These are phyloP conservation scores for Drosophila testacea DNA, from an alignment of 2,888 invertebrate genomes.

Conservation along the genomic window DNA sequence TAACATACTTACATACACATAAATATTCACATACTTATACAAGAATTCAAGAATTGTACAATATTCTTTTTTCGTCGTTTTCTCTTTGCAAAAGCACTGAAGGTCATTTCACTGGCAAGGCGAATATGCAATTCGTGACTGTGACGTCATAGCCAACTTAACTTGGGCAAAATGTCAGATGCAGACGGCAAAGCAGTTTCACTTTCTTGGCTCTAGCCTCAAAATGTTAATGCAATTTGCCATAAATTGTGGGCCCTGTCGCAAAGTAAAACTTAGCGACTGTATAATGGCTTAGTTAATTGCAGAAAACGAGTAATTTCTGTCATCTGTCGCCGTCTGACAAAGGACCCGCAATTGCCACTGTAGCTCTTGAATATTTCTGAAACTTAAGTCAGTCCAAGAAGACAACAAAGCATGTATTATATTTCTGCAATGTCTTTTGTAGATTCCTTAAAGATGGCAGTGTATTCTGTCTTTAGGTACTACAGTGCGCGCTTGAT, in stretches of 20 bases:
- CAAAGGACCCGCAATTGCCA: slow-evolving; percentile 5
- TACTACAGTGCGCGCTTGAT: background rate
- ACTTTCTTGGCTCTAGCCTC: slow-evolving; percentile 10
- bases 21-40: background rate
- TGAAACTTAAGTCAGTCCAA: background rate
- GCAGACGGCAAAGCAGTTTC: slow-evolving; percentile 11
- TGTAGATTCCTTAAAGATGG: background rate
- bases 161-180: slow-evolving; percentile 12
- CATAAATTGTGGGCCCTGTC: slow-evolving; percentile 17
- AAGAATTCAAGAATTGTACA: background rate
- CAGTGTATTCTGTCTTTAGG: background rate
- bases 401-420: background rate
- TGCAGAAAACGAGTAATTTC: slow-evolving; percentile 25
- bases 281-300: slow-evolving; percentile 34
- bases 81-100: slow-evolving; percentile 32
- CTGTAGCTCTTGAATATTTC: slow-evolving; percentile 1
- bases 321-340: slow-evolving; percentile 6
- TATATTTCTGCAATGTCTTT: background rate
- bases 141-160: slow-evolving; percentile 55
- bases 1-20: background rate
- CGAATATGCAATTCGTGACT: slow-evolving; percentile 26
- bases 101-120: slow-evolving; percentile 43
- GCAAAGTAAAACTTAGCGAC: slow-evolving; percentile 9
- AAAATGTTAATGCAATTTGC: slow-evolving; percentile 37
- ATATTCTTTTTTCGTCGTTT: background rate